Evolutionary conservation across 2,797 vertebrate species (phyloP).

Genomic region (Enteromius anoplus): DNA sequence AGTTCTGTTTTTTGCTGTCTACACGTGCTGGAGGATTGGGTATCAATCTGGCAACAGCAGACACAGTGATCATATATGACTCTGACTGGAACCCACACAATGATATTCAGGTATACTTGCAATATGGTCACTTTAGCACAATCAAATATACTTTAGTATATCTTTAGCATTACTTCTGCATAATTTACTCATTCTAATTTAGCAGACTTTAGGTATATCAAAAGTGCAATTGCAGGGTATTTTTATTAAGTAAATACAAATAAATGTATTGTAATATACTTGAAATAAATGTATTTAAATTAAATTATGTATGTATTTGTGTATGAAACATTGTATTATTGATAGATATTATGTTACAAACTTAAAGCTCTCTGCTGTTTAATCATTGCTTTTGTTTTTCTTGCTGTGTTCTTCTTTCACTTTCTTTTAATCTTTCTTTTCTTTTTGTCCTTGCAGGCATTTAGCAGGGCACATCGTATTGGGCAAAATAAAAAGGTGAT

Average conservation of each 20-base stretch:
- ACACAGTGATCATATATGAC: slow-evolving; percentile 97
- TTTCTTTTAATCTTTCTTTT: neutral
- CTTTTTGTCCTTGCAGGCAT: slow-evolving; percentile 79
- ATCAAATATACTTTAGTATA: neutral
- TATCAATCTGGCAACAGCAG: slow-evolving; percentile 95
- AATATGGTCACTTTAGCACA: neutral
- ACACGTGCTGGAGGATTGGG: slow-evolving; percentile 94
- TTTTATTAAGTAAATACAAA: no score
- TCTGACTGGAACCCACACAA: slow-evolving; percentile 99
- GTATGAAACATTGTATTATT: neutral
- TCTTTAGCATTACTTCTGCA: neutral
- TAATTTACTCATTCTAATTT: neutral
- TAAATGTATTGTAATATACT: neutral
- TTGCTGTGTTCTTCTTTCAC: neutral
- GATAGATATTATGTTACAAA: neutral
- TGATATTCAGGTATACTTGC: slow-evolving; percentile 84
- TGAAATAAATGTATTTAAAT: neutral
- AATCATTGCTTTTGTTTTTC: neutral
- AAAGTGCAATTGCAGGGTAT: neutral
- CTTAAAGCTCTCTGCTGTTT: neutral
- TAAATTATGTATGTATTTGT: neutral
- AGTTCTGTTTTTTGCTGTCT: slow-evolving; percentile 96
- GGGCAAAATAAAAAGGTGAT: slow-evolving; percentile 98
- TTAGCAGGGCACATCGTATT: slow-evolving; percentile 96
- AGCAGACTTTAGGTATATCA: neutral